Percentiles rank a stretch among this genome's conserved stretches.
Evolutionary conservation across 2,888 invertebrate genomes (phyloP).

Genomic region (Netelia virgata): DNA sequence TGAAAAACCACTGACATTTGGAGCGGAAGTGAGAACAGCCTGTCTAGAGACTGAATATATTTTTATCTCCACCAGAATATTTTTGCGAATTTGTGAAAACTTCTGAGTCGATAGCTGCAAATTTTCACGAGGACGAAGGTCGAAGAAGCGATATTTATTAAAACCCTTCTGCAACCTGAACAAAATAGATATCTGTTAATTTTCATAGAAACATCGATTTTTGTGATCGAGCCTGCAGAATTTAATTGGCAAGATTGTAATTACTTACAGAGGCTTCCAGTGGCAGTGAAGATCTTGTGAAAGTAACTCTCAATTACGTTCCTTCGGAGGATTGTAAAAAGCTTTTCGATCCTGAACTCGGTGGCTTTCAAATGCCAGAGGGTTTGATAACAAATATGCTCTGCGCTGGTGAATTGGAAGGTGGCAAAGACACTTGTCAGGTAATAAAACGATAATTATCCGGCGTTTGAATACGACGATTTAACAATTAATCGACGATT

Average conservation of each 20-base stretch:
- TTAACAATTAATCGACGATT: too few relatives aligned
- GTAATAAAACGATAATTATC: slow-evolving; percentile 61
- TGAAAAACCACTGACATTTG: slow-evolving; percentile 85
- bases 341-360: slow-evolving; percentile 71
- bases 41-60: slow-evolving; percentile 85
- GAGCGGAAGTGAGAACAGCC: slow-evolving; percentile 87
- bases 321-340: slow-evolving; percentile 76
- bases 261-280: slow-evolving; percentile 68
- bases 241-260: background rate
- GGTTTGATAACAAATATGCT: slow-evolving; percentile 81
- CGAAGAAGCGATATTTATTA: too few relatives aligned
- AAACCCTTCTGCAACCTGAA: too few relatives aligned
- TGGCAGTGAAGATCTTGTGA: slow-evolving; percentile 82
- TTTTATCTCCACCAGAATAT: too few relatives aligned
- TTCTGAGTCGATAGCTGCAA: too few relatives aligned
- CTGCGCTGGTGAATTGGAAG: slow-evolving; percentile 84
- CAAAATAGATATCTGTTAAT: too few relatives aligned
- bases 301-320: slow-evolving; percentile 82
- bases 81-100: too few relatives aligned
- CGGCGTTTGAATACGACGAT: too few relatives aligned
- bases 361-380: slow-evolving; percentile 73
- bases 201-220: too few relatives aligned
- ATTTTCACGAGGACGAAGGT: too few relatives aligned
- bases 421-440: slow-evolving; percentile 85
- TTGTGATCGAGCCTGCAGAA: too few relatives aligned